Conservation (phyloP, 1,140 invertebrate species). For the Tribolium madens region DNA sequence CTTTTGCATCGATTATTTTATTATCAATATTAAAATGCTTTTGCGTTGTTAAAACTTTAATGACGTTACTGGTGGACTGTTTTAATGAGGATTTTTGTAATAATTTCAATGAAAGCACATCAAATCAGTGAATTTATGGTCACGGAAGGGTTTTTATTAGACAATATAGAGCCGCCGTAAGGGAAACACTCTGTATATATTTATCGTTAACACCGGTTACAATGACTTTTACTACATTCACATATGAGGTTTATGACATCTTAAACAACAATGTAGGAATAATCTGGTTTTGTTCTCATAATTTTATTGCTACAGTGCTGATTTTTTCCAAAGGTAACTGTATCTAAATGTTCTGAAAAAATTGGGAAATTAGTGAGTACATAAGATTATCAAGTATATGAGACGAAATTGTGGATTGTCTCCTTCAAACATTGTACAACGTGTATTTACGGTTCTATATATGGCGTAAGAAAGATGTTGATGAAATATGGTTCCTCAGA, state of each 20-base stretch:
- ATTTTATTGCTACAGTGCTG: not conserved
- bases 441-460: slow-evolving; percentile 40
- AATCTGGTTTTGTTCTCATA: slow-evolving; percentile 21
- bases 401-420: slow-evolving; percentile 18
- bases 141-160: not conserved
- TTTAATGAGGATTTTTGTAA: not conserved
- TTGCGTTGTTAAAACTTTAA: not conserved
- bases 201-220: not conserved
- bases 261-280: slow-evolving; percentile 27
- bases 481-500: slow-evolving; percentile 28
- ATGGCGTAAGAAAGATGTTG: slow-evolving; percentile 32
- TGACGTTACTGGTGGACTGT: not conserved
- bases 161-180: slow-evolving; percentile 9
- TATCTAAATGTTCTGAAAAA: not conserved
- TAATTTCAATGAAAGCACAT: not conserved
- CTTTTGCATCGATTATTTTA: slow-evolving; percentile 15
- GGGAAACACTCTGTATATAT: slow-evolving; percentile 21
- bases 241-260: slow-evolving; percentile 21
- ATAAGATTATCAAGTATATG: slow-evolving; percentile 6
- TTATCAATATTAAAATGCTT: not conserved
- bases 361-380: slow-evolving; percentile 36
- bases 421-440: slow-evolving; percentile 24
- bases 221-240: slow-evolving; percentile 15
- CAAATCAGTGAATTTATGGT: not conserved
- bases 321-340: slow-evolving; percentile 26